phyloP scores from a whole-genome alignment of 2,113 vertebrate genomes.

The Hyperopisus bebe region DNA sequence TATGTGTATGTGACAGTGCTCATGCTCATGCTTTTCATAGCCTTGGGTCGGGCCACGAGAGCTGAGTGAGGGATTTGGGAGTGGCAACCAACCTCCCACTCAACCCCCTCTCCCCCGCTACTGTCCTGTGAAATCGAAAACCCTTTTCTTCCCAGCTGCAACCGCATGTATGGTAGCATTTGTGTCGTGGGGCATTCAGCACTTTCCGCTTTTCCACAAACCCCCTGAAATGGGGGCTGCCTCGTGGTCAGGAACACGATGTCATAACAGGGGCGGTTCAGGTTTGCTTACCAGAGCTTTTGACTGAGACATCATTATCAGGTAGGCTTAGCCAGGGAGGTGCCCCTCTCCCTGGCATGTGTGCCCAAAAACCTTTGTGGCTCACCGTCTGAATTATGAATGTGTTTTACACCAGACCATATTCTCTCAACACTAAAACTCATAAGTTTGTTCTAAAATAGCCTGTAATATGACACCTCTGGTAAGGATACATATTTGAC shows the following conservation, averaged over 20 bases:
- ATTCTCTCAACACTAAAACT: background rate
- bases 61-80: background rate
- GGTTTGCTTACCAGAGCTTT: background rate
- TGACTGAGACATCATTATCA: background rate
- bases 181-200: slow-evolving; percentile 25
- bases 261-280: background rate
- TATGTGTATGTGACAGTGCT: background rate
- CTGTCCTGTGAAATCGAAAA: slow-evolving; percentile 19
- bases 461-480: background rate
- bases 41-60: slow-evolving; percentile 6
- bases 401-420: background rate
- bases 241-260: background rate
- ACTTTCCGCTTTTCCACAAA: slow-evolving; percentile 36
- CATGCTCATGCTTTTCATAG: slow-evolving; percentile 28
- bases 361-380: background rate
- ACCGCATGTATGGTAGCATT: slow-evolving; percentile 28
- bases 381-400: background rate
- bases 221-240: background rate
- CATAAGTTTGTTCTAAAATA: background rate
- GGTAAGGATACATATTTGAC: background rate
- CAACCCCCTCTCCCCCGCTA: background rate
- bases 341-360: background rate
- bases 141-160: slow-evolving; percentile 6
- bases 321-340: slow-evolving; percentile 18
- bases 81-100: background rate